Evolutionary conservation across 1,140 invertebrate species (phyloP), one percentile per base, ranked within the genome.

Genomic region (Trichogramma pretiosum): DNA sequence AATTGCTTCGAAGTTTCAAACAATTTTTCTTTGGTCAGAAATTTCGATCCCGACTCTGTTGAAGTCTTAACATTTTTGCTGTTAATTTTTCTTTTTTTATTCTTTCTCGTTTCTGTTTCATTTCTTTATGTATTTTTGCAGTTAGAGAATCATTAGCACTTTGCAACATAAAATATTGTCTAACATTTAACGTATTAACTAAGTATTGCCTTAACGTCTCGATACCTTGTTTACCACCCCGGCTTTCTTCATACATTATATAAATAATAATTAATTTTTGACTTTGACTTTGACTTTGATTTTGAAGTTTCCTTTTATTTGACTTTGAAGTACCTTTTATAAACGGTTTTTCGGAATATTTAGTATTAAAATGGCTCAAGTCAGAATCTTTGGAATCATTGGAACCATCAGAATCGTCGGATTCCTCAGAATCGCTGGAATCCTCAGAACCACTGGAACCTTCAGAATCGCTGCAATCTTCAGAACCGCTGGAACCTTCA

Each of bases 131-230:
- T 19, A 48, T 39, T 47, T 41, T 3, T 50, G 9, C 39, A 52
- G 52, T 50, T 41, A 30, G 26, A 46, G 26, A 42, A n/a, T n/a
- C n/a, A n/a, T n/a, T n/a, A n/a, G n/a, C n/a, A n/a, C n/a, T n/a
- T n/a, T n/a, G n/a, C n/a, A n/a, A n/a, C n/a, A n/a, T n/a, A n/a
- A 55, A 56, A 40, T 53, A 58, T 24, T 61, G 46, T 24, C 54
- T 49, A 3, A 67, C 42, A 10, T 51, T 41, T 7, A 69, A 53
- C 57, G 61, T 67, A 37, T 69, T 69, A 40, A 67, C 57, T 19
- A 69, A 43, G 50, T 61, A 69, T 11, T 69, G 65, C 36, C 57
- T 53, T 33, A 69, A 53, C 3, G 53, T 63, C 46, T 65, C 63
- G 13, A 69, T 36, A 16, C 59, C 55, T 28, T 58, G 53, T 48